Evolutionary conservation across 2,888 invertebrate genomes (phyloP).

Genomic region (Pteria penguin): DNA sequence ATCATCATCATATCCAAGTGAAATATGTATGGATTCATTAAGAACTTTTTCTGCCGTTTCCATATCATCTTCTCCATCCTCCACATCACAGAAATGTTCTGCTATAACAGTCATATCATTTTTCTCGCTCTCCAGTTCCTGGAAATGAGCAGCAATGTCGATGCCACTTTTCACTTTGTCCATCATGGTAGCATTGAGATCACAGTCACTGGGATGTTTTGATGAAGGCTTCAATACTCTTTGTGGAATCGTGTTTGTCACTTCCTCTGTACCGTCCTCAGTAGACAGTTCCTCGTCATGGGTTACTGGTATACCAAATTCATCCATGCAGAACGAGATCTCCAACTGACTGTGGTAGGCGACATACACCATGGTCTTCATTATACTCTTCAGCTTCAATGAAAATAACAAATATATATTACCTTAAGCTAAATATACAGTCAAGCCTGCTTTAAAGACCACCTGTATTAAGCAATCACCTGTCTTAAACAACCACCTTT

Average conservation of each 20-base stretch:
- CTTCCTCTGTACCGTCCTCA: neutral
- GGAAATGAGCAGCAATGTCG: neutral
- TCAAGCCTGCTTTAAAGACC: no score
- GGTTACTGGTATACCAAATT: conserved; percentile 86
- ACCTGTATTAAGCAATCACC: no score
- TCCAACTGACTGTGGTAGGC: conserved; percentile 96
- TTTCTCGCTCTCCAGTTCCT: neutral
- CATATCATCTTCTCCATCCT: neutral
- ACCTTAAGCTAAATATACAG: no score
- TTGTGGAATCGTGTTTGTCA: neutral
- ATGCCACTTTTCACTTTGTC: neutral
- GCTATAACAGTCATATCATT: neutral
- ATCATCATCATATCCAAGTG: neutral
- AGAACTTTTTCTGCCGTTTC: neutral
- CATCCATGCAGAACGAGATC: conserved; percentile 92
- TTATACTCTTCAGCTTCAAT: conserved; percentile 89
- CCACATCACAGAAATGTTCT: conserved; percentile 15
- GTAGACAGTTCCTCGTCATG: neutral
- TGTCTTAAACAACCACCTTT: no score
- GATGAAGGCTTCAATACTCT: neutral
- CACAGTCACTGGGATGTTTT: neutral
- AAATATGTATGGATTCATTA: neutral
- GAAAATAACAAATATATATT: no score
- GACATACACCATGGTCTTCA: conserved; percentile 89
- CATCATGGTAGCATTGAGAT: neutral